These are phyloP conservation scores for Thamnaconus septentrionalis DNA, from an alignment of 2,113 vertebrate species.

Conservation along the genomic window DNA sequence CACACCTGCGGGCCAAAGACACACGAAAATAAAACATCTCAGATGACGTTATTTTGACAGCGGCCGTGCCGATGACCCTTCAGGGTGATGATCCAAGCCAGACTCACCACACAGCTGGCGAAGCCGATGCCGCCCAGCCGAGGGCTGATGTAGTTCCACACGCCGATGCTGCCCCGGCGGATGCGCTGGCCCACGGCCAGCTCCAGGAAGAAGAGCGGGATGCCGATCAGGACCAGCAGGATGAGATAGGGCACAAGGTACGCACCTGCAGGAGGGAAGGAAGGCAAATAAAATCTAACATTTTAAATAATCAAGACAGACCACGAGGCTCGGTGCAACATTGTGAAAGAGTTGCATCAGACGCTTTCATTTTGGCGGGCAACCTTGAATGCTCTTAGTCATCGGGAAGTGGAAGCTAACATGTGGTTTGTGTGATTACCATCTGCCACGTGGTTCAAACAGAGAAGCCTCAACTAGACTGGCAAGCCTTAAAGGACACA, in stretches of 20 bases:
- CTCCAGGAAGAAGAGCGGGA: conserved; percentile 97
- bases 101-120: conserved; percentile 93
- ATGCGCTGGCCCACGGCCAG: conserved; percentile 94
- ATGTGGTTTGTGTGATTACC: too few relatives aligned
- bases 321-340: too few relatives aligned
- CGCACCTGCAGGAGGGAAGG: conserved; percentile 78
- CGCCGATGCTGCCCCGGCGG: conserved; percentile 93
- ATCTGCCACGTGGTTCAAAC: conserved; percentile 4
- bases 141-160: conserved; percentile 98
- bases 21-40: neutral
- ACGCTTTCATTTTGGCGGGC: neutral
- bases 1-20: conserved; percentile 81
- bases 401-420: too few relatives aligned
- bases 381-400: neutral
- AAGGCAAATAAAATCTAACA: neutral
- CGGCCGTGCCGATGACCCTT: neutral
- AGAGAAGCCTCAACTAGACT: too few relatives aligned
- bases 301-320: too few relatives aligned
- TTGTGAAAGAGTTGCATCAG: conserved; percentile 10
- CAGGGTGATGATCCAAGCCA: neutral
- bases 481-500: too few relatives aligned
- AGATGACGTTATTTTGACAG: neutral
- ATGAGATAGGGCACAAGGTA: conserved; percentile 96
- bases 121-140: conserved; percentile 95
- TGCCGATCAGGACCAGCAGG: conserved; percentile 90